Evolutionary conservation across 2,888 invertebrate genomes (phyloP), one percentile per base, ranked within the genome.

Genomic region (Epicampocera succincta): DNA sequence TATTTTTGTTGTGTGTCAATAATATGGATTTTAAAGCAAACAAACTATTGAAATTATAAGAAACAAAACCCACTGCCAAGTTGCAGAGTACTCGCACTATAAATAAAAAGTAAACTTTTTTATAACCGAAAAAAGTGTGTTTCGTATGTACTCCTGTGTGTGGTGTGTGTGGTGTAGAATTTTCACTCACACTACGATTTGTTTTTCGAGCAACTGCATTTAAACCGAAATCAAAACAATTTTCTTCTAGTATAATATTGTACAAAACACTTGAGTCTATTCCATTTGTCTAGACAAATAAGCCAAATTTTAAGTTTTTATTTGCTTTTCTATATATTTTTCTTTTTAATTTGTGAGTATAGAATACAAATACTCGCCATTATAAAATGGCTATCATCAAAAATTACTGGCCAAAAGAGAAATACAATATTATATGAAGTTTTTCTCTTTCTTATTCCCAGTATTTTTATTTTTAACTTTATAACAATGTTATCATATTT

Each of bases 281-380:
- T 79, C 66, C 46, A 79, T 68, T 79, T 68, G 78, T 79, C 78
- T 79, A 79, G 78, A 79, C 78, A 66, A 66, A 79, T 68, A 73
- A 79, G 78, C 72, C 46, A 79, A 79, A 73, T 79, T 79, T 68
- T 52, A 78, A 78, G 72, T 78, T 78, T 63, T 60, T 72, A 25
- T 78, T 61, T 72, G n/a, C 25, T 61, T 11, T 60, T 13, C 9
- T 46, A 2, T 21, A 15, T 61, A 4, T 9, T 46, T 58, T 46
- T 38, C 13, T 15, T 33, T n/a, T 17, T 13, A 5, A 11, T 17
- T 58, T 40, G n/a, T 48, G 38, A 21, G 40, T 3, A 56, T 29
- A 5, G 13, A 61, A 69, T 11, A n/a, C 38, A 48, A 42, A 44
- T 44, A 66, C 15, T 21, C 46, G 42, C 38, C 58, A 66, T 66